Conservation (phyloP, 2,797 vertebrate genomes). For the Anabas testudineus region DNA sequence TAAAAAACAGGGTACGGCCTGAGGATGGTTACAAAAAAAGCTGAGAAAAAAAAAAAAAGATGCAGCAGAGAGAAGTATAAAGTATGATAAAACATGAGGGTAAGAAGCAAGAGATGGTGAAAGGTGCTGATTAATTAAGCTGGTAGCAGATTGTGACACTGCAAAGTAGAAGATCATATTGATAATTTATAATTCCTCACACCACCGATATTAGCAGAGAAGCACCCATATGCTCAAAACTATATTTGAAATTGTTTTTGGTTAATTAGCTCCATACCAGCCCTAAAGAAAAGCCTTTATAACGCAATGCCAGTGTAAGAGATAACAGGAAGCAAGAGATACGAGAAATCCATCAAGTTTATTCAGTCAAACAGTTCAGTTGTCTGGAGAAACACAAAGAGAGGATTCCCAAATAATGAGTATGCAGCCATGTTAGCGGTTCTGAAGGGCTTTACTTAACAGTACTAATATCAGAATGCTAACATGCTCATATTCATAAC, state of each 20-base stretch:
- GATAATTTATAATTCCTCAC: slow-evolving; percentile 5
- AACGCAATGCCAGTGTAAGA: neutral
- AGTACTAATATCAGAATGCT: neutral
- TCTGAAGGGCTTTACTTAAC: too few relatives aligned
- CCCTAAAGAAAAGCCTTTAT: neutral
- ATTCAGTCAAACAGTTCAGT: neutral
- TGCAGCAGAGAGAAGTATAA: slow-evolving; percentile 6
- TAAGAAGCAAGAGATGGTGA: slow-evolving; percentile 11
- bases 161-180: neutral
- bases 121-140: slow-evolving; percentile 8
- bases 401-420: too few relatives aligned
- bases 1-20: slow-evolving; percentile 55
- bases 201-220: neutral
- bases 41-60: slow-evolving; percentile 25
- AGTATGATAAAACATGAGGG: neutral
- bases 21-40: slow-evolving; percentile 31
- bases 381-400: too few relatives aligned
- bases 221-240: neutral
- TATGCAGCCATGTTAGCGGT: too few relatives aligned
- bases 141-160: slow-evolving; percentile 2
- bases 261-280: neutral
- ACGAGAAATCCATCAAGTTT: neutral
- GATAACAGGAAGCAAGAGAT: neutral
- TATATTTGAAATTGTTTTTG: neutral
- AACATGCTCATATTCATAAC: neutral